These are phyloP conservation scores for Notodonta ziczac DNA, from an alignment of 2,888 invertebrate species.

Conservation along the genomic window DNA sequence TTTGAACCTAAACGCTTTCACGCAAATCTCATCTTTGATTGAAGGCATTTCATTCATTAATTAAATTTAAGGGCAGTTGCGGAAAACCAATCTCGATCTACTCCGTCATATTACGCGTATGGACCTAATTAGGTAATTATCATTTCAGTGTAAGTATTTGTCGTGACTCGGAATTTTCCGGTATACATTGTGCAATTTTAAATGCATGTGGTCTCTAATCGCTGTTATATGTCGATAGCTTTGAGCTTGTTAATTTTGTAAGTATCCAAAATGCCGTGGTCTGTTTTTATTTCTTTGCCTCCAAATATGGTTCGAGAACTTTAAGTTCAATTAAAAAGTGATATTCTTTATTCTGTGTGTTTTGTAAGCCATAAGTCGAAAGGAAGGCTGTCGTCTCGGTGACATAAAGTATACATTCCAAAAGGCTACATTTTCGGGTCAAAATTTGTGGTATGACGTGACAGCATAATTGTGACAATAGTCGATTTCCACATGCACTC, in stretches of 20 bases:
- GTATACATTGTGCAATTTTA: neutral
- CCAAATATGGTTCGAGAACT: neutral
- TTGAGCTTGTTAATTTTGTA: no score
- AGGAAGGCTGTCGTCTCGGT: neutral
- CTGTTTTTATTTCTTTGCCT: neutral
- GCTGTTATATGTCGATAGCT: neutral
- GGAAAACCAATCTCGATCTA: neutral
- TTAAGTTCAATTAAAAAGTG: neutral
- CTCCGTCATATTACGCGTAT: neutral
- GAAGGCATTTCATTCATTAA: no score
- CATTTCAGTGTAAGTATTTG: conserved; percentile 5
- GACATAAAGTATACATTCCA: neutral
- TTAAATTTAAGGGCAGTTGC: neutral
- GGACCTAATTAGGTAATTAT: neutral
- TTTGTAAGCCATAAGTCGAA: neutral
- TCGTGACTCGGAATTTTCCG: neutral
- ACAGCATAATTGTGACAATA: conserved; percentile 2
- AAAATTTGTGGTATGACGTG: neutral
- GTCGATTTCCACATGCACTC: neutral
- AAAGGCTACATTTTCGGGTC: neutral
- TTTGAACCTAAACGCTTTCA: conserved; percentile 13
- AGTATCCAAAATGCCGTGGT: neutral
- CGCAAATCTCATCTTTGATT: conserved; percentile 16
- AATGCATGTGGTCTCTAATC: no score
- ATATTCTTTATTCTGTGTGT: neutral